These are phyloP conservation scores for Oryzias woworae DNA, from an alignment of 2,113 vertebrate genomes.

Conservation along the genomic window DNA sequence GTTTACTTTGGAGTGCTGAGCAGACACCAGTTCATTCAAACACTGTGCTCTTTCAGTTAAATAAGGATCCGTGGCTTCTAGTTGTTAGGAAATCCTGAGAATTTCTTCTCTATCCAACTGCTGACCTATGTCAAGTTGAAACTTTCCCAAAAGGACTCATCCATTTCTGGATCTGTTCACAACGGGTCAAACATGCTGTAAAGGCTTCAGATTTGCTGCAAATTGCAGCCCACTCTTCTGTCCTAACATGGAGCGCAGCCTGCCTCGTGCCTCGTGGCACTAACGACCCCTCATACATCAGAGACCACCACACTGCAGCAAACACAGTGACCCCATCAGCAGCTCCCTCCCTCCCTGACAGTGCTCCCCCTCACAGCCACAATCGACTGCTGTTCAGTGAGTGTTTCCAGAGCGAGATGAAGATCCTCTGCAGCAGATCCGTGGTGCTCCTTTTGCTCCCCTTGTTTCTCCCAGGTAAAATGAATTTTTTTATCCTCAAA, in stretches of 20 bases:
- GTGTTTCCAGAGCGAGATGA: slow-evolving; percentile 27
- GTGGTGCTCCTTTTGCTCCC: slow-evolving; percentile 16
- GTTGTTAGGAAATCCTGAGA: too few relatives aligned
- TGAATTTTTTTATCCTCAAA: not conserved
- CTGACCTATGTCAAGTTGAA: too few relatives aligned
- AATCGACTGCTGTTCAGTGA: not conserved
- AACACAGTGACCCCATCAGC: slow-evolving; percentile 3
- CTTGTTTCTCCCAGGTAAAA: slow-evolving; percentile 50
- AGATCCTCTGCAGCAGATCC: slow-evolving; percentile 22
- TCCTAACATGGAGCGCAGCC: not conserved
- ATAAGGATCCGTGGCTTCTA: too few relatives aligned
- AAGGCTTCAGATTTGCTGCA: not conserved
- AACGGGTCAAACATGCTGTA: too few relatives aligned
- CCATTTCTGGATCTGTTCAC: too few relatives aligned
- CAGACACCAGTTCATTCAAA: too few relatives aligned
- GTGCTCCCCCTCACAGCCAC: not conserved
- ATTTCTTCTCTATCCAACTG: too few relatives aligned
- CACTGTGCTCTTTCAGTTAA: too few relatives aligned
- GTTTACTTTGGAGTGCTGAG: too few relatives aligned
- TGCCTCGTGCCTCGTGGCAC: slow-evolving; percentile 14
- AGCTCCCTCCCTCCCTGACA: slow-evolving; percentile 1
- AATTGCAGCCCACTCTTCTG: not conserved
- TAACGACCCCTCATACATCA: slow-evolving; percentile 28
- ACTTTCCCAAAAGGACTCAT: too few relatives aligned
- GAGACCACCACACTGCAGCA: slow-evolving; percentile 29